phyloP scores from a whole-genome alignment of 2,797 vertebrate genomes.

The Sparus aurata region DNA sequence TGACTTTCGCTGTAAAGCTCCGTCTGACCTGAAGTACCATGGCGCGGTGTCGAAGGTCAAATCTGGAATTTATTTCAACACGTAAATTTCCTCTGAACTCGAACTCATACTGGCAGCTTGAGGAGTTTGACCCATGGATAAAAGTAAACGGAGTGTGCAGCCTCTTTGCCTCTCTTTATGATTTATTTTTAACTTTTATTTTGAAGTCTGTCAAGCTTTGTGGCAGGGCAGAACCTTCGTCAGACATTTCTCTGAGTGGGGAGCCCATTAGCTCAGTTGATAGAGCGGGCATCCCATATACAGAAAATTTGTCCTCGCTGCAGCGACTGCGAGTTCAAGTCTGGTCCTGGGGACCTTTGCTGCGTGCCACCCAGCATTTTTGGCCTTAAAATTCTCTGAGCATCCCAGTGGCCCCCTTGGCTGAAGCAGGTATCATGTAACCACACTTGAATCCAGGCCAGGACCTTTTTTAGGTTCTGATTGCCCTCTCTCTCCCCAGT shows the following conservation, averaged over 20 bases:
- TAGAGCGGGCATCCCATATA: too few species aligned
- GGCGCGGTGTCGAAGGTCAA: slow-evolving; percentile 66
- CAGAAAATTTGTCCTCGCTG: too few species aligned
- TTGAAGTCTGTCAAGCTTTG: neutral
- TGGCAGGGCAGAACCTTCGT: neutral
- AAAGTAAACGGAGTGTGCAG: slow-evolving; percentile 40
- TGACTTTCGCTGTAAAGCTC: slow-evolving; percentile 79
- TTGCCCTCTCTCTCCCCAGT: neutral
- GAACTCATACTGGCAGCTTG: slow-evolving; percentile 22
- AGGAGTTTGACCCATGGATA: slow-evolving; percentile 54
- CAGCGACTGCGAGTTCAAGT: too few species aligned
- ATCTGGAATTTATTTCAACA: slow-evolving; percentile 68
- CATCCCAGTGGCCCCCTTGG: slow-evolving; percentile 9
- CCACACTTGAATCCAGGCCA: slow-evolving; percentile 32
- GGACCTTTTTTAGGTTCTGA: slow-evolving; percentile 50
- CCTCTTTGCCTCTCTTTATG: neutral
- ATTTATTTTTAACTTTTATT: slow-evolving; percentile 38
- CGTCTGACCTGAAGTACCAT: slow-evolving; percentile 59
- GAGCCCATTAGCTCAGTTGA: too few species aligned
- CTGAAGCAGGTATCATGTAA: slow-evolving; percentile 46
- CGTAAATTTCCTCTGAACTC: slow-evolving; percentile 43
- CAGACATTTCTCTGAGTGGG: neutral
- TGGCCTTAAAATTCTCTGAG: neutral
- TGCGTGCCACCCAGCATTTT: too few species aligned
- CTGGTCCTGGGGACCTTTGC: too few species aligned